A percentile compares a stretch with the other conserved stretches of the same genome.
Evolutionary conservation across 1,140 invertebrate genomes (phyloP).

Genomic region (Danaus plexippus): DNA sequence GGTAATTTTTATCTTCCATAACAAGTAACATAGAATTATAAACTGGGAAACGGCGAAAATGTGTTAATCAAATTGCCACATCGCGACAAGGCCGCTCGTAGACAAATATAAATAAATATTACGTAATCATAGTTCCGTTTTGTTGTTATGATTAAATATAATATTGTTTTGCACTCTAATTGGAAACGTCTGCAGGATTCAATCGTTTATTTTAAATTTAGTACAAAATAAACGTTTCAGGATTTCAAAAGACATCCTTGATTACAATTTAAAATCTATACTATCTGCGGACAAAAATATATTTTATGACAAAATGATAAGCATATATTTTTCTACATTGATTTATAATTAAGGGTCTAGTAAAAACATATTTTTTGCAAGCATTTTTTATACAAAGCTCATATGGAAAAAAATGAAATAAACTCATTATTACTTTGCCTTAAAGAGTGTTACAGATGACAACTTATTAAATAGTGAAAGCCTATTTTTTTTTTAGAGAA

Average conservation of each 20-base stretch:
- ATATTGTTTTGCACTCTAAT: slow-evolving; percentile 14
- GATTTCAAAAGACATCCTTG: slow-evolving; percentile 7
- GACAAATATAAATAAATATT: slow-evolving; percentile 44
- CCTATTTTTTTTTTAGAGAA: too few species aligned
- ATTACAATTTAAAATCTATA: slow-evolving; percentile 2
- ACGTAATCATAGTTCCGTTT: slow-evolving; percentile 43
- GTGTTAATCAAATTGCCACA: slow-evolving; percentile 51
- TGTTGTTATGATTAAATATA: slow-evolving; percentile 16
- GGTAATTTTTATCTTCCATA: too few species aligned
- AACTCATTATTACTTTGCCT: too few species aligned
- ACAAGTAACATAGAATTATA: slow-evolving; percentile 16
- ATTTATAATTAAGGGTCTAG: too few species aligned
- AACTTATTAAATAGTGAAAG: too few species aligned
- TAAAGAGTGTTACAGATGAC: too few species aligned
- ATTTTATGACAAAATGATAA: not conserved
- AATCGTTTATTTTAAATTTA: slow-evolving; percentile 19
- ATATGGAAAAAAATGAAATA: too few species aligned
- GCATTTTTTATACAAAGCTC: too few species aligned
- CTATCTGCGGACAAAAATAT: slow-evolving; percentile 2
- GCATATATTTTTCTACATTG: too few species aligned
- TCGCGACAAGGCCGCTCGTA: slow-evolving; percentile 28
- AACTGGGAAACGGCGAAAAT: slow-evolving; percentile 30
- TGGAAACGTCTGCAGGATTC: slow-evolving; percentile 6
- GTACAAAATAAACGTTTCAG: not conserved
- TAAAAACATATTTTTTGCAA: too few species aligned